Conservation (phyloP, 2,113 vertebrate species). For the Actenoides lindsayi region DNA sequence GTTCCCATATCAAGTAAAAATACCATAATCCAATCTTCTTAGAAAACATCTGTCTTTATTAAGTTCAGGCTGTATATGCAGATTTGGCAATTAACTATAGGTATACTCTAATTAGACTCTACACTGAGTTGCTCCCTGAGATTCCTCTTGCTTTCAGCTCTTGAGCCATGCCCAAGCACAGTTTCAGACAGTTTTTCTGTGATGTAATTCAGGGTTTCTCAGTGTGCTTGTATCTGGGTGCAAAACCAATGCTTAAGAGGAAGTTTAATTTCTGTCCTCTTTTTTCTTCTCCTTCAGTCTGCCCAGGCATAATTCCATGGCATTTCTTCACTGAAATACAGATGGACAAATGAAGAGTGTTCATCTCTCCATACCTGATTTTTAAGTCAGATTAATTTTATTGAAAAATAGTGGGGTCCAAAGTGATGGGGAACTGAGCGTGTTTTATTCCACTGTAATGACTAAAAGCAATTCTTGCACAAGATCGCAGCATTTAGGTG, state of each 20-base stretch:
- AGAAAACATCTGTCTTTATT: neutral
- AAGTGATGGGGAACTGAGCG: neutral
- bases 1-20: neutral
- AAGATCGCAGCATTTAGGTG: neutral
- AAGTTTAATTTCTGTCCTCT: neutral
- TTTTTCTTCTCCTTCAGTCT: neutral
- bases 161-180: neutral
- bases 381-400: neutral
- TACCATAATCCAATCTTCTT: neutral
- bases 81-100: neutral
- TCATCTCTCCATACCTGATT: neutral
- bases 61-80: neutral
- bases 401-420: neutral
- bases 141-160: neutral
- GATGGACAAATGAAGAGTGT: neutral
- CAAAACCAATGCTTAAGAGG: neutral
- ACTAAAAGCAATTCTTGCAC: neutral
- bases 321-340: neutral
- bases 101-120: neutral
- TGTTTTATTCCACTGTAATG: neutral
- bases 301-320: too few species aligned
- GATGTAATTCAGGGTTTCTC: neutral
- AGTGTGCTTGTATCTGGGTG: neutral
- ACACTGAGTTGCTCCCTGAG: fast-evolving
- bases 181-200: neutral